Percentiles rank a stretch among this genome's conserved stretches.
Evolutionary conservation across 2,888 invertebrate genomes (phyloP).

Genomic region (Geophilus truncorum): DNA sequence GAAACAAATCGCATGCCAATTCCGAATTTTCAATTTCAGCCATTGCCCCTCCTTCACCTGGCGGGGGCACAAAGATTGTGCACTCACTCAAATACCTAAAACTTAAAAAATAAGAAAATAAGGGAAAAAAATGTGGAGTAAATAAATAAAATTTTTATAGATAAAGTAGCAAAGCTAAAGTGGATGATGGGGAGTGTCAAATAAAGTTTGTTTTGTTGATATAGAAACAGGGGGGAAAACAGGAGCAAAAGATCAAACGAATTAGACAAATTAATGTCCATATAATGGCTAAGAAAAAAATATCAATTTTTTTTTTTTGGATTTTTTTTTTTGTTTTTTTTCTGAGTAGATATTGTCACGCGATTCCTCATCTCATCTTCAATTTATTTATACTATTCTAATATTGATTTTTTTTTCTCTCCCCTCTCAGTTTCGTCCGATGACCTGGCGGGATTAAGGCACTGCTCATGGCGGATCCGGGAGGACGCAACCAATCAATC

Average conservation of each 20-base stretch:
- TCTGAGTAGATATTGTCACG: not conserved
- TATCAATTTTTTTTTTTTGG: not conserved
- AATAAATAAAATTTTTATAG: not conserved
- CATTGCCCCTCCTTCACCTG: constrained; percentile 20
- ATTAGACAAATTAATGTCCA: constrained; percentile 2
- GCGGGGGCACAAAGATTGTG: constrained; percentile 10
- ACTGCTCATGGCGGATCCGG: constrained; percentile 20
- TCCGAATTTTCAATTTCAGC: constrained; percentile 20
- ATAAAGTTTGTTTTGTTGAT: not conserved
- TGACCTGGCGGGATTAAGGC: constrained; percentile 20
- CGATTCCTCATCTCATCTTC: constrained; percentile 10
- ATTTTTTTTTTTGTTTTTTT: not conserved
- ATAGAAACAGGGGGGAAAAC: not conserved
- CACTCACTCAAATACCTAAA: not conserved
- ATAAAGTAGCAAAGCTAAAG: not conserved
- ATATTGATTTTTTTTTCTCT: constrained; percentile 16
- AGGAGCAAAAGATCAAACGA: not conserved
- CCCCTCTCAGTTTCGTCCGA: constrained; percentile 15
- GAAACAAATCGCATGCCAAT: constrained; percentile 20
- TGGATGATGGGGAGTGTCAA: not conserved
- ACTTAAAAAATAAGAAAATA: not conserved
- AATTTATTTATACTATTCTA: constrained; percentile 16
- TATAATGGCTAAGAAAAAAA: not conserved
- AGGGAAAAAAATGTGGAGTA: not conserved
- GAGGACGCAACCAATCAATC: constrained; percentile 20